Base-by-base conservation (phyloP, 2,888 invertebrate species). In the Himalopsyche anomala region DNA sequence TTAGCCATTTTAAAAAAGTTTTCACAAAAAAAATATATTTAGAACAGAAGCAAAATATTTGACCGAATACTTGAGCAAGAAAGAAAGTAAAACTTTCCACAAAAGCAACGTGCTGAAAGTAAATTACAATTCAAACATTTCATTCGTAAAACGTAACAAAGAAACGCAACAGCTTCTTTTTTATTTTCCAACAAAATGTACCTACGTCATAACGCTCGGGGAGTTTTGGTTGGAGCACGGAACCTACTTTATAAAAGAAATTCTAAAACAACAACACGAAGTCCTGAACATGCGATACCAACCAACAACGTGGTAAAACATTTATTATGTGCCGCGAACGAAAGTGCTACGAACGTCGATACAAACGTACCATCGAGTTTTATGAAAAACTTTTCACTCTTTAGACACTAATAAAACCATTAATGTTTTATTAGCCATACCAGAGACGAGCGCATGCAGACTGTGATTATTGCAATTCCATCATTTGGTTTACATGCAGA, bases 41-140 rank as follows among this genome's bases (percentile, higher is more conserved):
- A 51, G 2, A 2, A 15, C 12, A 51, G 15, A 15, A 51, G 11
- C 19, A 62, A 62, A 62, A 19, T 62, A 62, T 62, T 62, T 62
- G 62, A 62, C 62, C 62, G 6, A 62, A 62, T 28, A 19, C 62
- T 62, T 28, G 19, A 19, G 19, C 19, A 62, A 28, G 62, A 28
- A 62, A 62, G 62, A 62, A 62, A 62, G 62, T 62, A 62, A 62
- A 62, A 62, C 62, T 62, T 62, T 62, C 62, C 19, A 19, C 62
- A 62, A 62, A 62, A 62, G 62, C 62, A 62, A 62, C 62, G n/a
- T 62, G 62, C n/a, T 62, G 62, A 62, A 62, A 62, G 62, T 62
- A 62, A 62, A 62, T 62, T 62, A 62, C 62, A 62, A 62, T 62
- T 62, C 62, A 62, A 62, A 62, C 62, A 62, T 62, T 62, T 62